phyloP scores from a whole-genome alignment of 2,113 vertebrate species.

The Podocnemis expansa region DNA sequence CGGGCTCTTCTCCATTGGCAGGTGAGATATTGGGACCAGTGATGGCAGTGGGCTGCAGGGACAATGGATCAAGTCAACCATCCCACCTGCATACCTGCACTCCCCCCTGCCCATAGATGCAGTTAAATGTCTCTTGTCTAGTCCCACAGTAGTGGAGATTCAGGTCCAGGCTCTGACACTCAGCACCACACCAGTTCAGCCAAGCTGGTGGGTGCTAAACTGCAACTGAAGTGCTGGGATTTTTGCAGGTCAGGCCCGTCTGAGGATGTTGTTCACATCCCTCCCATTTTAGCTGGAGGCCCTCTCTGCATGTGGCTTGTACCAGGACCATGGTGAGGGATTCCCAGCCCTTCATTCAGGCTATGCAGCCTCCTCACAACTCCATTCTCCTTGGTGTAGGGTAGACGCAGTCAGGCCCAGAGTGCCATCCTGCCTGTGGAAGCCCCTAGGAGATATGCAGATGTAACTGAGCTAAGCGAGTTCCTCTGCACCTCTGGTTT shows the following conservation, averaged over 20 bases:
- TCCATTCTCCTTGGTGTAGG: not conserved
- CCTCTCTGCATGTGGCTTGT: not conserved
- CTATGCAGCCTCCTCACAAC: not conserved
- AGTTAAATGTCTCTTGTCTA: not conserved
- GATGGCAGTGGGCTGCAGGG: not conserved
- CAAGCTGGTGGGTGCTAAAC: not conserved
- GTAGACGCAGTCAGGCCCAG: not conserved
- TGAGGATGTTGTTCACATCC: too few species aligned
- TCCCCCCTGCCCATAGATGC: too few species aligned
- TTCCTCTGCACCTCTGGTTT: not conserved
- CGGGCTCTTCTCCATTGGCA: slow-evolving; percentile 75
- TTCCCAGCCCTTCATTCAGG: too few species aligned
- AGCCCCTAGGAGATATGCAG: not conserved
- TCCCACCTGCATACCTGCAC: too few species aligned
- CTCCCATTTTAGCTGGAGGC: too few species aligned
- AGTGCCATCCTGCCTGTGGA: not conserved
- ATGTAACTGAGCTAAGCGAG: not conserved
- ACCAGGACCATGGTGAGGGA: too few species aligned
- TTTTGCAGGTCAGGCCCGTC: too few species aligned
- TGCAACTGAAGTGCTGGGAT: too few species aligned
- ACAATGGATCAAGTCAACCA: not conserved
- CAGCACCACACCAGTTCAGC: not conserved
- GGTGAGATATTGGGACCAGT: slow-evolving; percentile 60
- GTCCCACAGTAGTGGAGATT: not conserved
- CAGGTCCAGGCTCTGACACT: not conserved